phyloP scores from a whole-genome alignment of 2,888 invertebrate genomes.

The Mythimna ferrago region DNA sequence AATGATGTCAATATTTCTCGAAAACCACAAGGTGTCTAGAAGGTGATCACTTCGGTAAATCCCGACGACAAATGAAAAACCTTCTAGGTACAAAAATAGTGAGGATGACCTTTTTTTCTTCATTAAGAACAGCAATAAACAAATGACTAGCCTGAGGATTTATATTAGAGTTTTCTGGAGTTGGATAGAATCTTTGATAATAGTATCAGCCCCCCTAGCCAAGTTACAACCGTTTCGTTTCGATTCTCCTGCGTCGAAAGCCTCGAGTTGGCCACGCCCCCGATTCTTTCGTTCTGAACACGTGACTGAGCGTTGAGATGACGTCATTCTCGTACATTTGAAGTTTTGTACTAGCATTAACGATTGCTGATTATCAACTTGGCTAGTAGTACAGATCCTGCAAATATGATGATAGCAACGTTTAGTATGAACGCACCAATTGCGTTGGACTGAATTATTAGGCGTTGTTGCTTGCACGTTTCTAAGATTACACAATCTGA shows the following conservation, averaged over 20 bases:
- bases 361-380: no score
- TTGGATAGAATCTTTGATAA: background rate
- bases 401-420: constrained; percentile 10
- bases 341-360: no score
- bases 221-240: no score
- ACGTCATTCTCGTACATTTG: no score
- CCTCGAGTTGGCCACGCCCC: no score
- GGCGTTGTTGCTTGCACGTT: background rate
- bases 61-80: background rate
- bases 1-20: background rate
- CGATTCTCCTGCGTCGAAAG: no score
- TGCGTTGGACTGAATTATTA: background rate
- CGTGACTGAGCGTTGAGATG: no score
- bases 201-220: no score
- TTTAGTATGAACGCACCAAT: background rate
- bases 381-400: background rate
- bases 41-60: background rate
- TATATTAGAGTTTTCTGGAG: background rate
- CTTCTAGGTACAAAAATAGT: background rate
- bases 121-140: background rate
- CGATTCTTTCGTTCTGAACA: no score
- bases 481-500: no score
- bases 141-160: background rate
- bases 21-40: background rate
- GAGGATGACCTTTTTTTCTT: background rate